A percentile compares a stretch with the other conserved stretches of the same genome.
These are phyloP conservation scores for Rhabdornis inornatus DNA, from an alignment of 2,113 vertebrate species.

Conservation along the genomic window DNA sequence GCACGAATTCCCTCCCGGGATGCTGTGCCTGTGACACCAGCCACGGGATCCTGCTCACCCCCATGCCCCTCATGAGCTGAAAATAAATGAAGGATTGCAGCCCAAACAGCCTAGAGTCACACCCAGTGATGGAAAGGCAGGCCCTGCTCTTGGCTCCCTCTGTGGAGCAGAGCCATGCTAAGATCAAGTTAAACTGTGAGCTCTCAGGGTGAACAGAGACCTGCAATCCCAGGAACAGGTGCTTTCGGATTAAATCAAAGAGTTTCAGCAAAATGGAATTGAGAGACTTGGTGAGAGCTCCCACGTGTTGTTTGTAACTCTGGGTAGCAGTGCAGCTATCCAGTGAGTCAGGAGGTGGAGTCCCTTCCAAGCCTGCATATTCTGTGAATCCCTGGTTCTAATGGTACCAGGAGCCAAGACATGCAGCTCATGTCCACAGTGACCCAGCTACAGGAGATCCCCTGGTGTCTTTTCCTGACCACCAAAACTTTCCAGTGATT, in stretches of 20 bases:
- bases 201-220: background rate
- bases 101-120: background rate
- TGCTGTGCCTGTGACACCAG: too few species aligned
- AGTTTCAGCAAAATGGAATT: background rate
- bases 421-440: background rate
- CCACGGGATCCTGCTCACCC: background rate
- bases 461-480: background rate
- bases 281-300: background rate
- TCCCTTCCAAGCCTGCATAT: background rate
- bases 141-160: background rate
- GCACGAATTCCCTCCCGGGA: fast-evolving
- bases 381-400: background rate
- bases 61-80: fast-evolving
- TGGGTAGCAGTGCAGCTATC: background rate
- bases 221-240: background rate
- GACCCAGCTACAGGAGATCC: background rate
- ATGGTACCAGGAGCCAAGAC: background rate
- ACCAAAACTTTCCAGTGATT: background rate
- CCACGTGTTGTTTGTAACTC: fast-evolving
- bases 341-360: fast-evolving
- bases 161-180: background rate
- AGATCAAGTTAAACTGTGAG: background rate
- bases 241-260: background rate
- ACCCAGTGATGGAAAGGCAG: fast-evolving
- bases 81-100: background rate